Percentiles rank a stretch among this genome's conserved stretches.
Conservation (phyloP, 2,797 vertebrate species). For the Mormyrops attenuatus region DNA sequence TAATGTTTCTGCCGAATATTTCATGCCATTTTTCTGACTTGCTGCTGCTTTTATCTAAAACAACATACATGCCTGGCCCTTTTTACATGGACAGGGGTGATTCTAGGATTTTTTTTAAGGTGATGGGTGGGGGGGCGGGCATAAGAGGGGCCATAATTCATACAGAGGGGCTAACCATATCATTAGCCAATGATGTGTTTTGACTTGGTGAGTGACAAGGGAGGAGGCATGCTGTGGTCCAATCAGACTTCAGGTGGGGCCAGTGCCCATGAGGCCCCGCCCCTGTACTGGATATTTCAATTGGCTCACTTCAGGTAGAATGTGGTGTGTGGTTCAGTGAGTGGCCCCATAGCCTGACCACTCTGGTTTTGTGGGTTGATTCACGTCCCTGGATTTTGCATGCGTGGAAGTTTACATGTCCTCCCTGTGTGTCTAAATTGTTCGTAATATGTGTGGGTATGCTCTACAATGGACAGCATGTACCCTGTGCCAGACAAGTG, state of each 20-base stretch:
- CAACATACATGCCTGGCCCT: background rate
- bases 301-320: background rate
- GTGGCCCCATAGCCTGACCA: background rate
- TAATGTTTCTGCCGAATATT: background rate
- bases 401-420: background rate
- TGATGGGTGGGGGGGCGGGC: background rate
- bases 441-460: background rate
- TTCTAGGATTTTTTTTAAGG: background rate
- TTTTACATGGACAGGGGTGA: background rate
- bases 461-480: background rate
- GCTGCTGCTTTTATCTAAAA: background rate
- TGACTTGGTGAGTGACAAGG: background rate
- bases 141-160: background rate
- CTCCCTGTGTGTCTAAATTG: background rate
- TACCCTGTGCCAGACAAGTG: background rate
- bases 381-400: background rate
- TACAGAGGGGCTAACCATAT: background rate
- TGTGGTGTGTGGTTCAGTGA: background rate
- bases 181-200: background rate
- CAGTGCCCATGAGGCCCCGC: background rate
- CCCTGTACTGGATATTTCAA: background rate
- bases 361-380: background rate
- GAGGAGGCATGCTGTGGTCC: background rate
- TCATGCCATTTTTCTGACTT: background rate
- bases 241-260: background rate